Percentiles rank a stretch among this genome's conserved stretches.
Evolutionary conservation across 37 sponge, comb jelly and placozoan genomes (phyloP).

Genomic region (Chondrosia reniformis): DNA sequence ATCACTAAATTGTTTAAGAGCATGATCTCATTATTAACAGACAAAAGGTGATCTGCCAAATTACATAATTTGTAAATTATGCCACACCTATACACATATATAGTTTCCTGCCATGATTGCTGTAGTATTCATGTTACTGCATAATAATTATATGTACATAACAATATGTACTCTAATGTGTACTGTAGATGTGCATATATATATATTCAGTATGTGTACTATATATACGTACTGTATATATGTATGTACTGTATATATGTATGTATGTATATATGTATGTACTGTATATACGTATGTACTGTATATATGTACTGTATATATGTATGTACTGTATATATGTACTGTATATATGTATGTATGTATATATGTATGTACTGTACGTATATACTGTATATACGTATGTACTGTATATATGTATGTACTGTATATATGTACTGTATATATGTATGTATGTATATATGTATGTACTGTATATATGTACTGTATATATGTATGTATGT

Average conservation of each 20-base stretch:
- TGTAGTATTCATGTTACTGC: too few species aligned
- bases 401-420: not conserved
- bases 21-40: too few species aligned
- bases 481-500: not conserved
- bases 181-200: not conserved
- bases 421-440: not conserved
- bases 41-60: too few species aligned
- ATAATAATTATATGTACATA: too few species aligned
- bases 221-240: not conserved
- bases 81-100: too few species aligned
- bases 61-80: too few species aligned
- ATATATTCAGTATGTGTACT: not conserved
- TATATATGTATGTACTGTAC: not conserved
- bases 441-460: not conserved
- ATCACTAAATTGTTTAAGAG: too few species aligned
- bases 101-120: too few species aligned
- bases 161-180: not conserved
- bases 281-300: not conserved
- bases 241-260: not conserved
- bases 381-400: not conserved
- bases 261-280: not conserved
- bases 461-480: not conserved
- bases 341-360: not conserved
- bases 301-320: not conserved
- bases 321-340: not conserved